Conservation (phyloP, 2,888 invertebrate genomes). For the Endotricha flammealis region DNA sequence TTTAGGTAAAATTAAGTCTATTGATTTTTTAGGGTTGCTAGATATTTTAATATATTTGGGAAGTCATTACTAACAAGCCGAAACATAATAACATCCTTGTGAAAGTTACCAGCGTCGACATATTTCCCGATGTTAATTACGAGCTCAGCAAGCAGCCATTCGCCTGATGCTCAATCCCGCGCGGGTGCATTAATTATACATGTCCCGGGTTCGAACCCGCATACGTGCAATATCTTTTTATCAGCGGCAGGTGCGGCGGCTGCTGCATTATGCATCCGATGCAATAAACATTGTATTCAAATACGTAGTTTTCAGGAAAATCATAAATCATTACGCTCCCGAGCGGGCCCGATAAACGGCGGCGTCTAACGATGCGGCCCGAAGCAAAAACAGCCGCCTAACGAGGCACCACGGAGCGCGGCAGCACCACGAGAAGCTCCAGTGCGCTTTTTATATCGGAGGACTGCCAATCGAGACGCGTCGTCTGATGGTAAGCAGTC, state of each 20-base stretch:
- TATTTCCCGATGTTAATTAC: no score
- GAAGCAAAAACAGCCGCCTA: not conserved
- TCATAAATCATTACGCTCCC: constrained; percentile 13
- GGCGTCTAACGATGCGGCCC: constrained; percentile 1
- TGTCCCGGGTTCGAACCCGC: constrained; percentile 13
- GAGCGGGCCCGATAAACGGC: constrained; percentile 4
- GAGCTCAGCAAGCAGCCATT: no score
- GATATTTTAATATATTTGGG: no score
- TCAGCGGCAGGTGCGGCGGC: constrained; percentile 17
- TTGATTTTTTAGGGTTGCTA: no score
- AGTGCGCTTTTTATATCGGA: no score
- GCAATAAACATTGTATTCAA: constrained; percentile 35
- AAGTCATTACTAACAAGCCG: no score
- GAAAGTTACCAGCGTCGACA: no score
- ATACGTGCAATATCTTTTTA: constrained; percentile 15
- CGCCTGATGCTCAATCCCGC: no score
- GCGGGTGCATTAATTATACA: constrained; percentile 16
- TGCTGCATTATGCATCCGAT: constrained; percentile 26
- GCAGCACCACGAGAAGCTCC: not conserved
- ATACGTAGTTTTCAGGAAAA: constrained; percentile 19
- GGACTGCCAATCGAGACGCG: no score
- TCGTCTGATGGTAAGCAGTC: no score
- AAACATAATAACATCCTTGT: no score
- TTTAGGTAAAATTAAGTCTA: no score
- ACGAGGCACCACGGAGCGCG: not conserved